Base-by-base conservation (phyloP, 1,140 invertebrate genomes). In the Camponotus pennsylvanicus region DNA sequence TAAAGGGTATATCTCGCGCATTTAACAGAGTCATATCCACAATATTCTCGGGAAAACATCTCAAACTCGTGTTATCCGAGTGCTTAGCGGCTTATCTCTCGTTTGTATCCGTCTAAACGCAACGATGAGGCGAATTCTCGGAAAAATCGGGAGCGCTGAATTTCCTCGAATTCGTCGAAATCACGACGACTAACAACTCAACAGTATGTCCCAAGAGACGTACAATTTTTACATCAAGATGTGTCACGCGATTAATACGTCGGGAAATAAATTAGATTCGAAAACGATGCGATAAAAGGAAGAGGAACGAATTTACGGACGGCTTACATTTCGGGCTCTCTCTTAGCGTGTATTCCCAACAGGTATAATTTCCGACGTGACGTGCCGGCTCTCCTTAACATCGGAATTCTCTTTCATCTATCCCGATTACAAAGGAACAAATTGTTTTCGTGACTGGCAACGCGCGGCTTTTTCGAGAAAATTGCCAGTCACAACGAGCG, bases 361-460 rank as follows among this genome's bases (percentile, higher is more conserved):
- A 83, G 79, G 55, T 83, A 75, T 75, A 83, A 63, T 83, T 83
- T 52, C 18, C 61, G n/a, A 83, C 55, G 55, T 73, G 69, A 83
- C 55, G 69, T n/a, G 79, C 32, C 79, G 27, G 27, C 6, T 40
- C 40, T 83, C 73, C 73, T 83, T 63, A 52, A 18, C 49, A 83
- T 49, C 27, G 40, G 2, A 4, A 75, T 42, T 49, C 87, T 49
- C 87, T 85, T 88, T 77, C 66, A 78, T 75, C 71, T 85, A 77
- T 49, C 64, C 27, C 76, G 76, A 61, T 42, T 59, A 61, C 73
- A 52, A 61, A 49, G 52, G n/a, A 15, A 78, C 9, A 90, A 90
- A 90, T 90, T 90, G 86, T 90, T 89, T 90, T 80, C 86, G 77
- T 87, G 71, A 64, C 78, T 64, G 67, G 78, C 59, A 84, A 49